Conservation (phyloP, 53 echinoderm and acorn worm species). For the Henricia sp. region DNA sequence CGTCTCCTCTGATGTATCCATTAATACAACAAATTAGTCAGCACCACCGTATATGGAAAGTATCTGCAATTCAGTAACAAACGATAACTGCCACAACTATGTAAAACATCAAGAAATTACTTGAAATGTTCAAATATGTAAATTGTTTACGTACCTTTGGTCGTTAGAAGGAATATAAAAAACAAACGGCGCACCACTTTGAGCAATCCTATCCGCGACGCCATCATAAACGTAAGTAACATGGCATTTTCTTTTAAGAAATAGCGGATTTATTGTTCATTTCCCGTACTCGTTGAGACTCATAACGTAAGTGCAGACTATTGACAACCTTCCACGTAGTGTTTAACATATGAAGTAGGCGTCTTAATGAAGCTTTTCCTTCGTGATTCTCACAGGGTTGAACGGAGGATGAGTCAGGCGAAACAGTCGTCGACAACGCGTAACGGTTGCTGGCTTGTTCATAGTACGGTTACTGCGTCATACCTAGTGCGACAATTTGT, state of each 20-base stretch:
- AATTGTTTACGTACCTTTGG: no score
- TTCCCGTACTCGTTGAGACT: conserved; percentile 14
- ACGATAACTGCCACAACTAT: no score
- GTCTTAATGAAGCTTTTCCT: conserved; percentile 9
- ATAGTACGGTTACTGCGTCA: no score
- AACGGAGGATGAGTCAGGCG: conserved; percentile 42
- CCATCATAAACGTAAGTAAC: conserved; percentile 18
- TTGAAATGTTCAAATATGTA: no score
- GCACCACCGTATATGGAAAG: no score
- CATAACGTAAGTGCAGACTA: neutral
- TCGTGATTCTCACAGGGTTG: conserved; percentile 39
- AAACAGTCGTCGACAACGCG: neutral
- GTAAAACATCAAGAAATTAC: no score
- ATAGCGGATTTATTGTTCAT: conserved; percentile 17
- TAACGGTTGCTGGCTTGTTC: no score
- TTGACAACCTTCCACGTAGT: neutral
- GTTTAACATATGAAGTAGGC: neutral
- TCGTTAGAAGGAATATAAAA: no score
- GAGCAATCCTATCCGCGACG: neutral
- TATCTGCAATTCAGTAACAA: no score
- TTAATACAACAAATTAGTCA: no score
- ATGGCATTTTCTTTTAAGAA: conserved; percentile 14
- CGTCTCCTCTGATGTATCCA: no score
- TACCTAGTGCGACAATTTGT: no score
- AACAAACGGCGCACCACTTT: neutral